phyloP scores from a whole-genome alignment of 1,140 invertebrate species.

The Aphelenchoides avenae region DNA sequence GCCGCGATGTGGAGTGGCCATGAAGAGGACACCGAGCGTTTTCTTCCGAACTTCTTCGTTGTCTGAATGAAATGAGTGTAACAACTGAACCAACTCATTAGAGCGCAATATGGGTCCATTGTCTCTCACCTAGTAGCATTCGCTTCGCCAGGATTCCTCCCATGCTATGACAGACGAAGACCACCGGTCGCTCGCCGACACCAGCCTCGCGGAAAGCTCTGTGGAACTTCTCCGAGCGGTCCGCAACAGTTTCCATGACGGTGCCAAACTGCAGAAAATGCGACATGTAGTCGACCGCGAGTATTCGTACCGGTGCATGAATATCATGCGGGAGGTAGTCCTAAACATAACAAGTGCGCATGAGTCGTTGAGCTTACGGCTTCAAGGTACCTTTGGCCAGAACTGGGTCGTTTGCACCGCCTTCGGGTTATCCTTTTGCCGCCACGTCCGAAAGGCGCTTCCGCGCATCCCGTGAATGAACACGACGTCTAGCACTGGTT shows the following conservation, averaged over 20 bases:
- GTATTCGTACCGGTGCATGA: slow-evolving; percentile 27
- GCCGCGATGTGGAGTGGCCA: slow-evolving; percentile 34
- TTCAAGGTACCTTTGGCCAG: slow-evolving; percentile 37
- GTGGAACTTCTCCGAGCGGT: slow-evolving; percentile 21
- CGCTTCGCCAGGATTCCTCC: slow-evolving; percentile 43
- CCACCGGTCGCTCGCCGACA: slow-evolving; percentile 30
- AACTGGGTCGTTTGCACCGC: slow-evolving; percentile 35
- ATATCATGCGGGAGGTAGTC: slow-evolving; percentile 39
- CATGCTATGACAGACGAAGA: slow-evolving; percentile 44
- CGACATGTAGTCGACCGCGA: slow-evolving; percentile 41
- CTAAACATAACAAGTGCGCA: slow-evolving; percentile 18
- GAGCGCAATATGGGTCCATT: not conserved
- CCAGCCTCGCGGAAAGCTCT: slow-evolving; percentile 17
- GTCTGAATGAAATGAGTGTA: slow-evolving; percentile 25
- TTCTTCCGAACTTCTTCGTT: slow-evolving; percentile 28
- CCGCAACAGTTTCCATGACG: slow-evolving; percentile 28
- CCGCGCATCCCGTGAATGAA: slow-evolving; percentile 41
- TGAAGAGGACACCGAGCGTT: slow-evolving; percentile 43
- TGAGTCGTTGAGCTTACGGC: slow-evolving; percentile 1
- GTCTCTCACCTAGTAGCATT: slow-evolving; percentile 36
- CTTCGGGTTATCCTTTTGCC: slow-evolving; percentile 28
- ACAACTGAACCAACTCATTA: not conserved
- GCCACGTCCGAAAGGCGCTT: slow-evolving; percentile 36
- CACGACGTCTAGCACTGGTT: slow-evolving; percentile 10
- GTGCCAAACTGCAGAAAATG: slow-evolving; percentile 26